Evolutionary conservation across 2,113 vertebrate genomes (phyloP).

Genomic region (Pipa parva): DNA sequence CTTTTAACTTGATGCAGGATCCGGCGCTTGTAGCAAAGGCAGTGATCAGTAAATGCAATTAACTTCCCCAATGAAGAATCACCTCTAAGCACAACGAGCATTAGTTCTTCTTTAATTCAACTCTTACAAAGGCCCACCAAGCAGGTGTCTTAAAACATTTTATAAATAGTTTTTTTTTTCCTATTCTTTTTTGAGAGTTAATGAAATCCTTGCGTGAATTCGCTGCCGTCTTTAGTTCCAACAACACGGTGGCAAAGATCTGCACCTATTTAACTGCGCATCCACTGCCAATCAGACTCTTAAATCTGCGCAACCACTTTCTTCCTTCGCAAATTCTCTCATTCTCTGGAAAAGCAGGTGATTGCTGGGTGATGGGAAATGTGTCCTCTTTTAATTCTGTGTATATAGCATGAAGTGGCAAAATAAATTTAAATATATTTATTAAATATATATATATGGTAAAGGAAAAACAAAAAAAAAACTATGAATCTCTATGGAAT

Average conservation of each 20-base stretch:
- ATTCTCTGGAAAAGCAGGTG: background rate
- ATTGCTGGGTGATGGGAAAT: slow-evolving; percentile 1
- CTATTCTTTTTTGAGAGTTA: background rate
- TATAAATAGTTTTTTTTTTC: too few relatives aligned
- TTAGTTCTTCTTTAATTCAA: too few relatives aligned
- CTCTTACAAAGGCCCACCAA: too few relatives aligned
- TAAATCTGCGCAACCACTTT: background rate
- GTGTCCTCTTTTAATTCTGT: slow-evolving; percentile 12
- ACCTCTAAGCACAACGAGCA: too few relatives aligned
- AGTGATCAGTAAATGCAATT: too few relatives aligned
- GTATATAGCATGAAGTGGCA: slow-evolving; percentile 33
- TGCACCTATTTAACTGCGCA: background rate
- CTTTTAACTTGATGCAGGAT: too few relatives aligned
- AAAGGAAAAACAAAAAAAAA: too few relatives aligned
- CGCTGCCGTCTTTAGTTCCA: background rate
- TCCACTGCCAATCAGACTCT: background rate
- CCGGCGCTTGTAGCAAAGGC: too few relatives aligned
- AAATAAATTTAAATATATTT: background rate
- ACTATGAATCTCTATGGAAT: slow-evolving; percentile 22
- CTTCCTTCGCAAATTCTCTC: slow-evolving; percentile 1
- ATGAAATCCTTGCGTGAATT: background rate
- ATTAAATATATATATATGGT: slow-evolving; percentile 27
- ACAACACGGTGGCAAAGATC: too few relatives aligned
- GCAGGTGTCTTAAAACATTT: too few relatives aligned
- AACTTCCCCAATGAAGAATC: too few relatives aligned